These are phyloP conservation scores for Synanthedon formicaeformis DNA, from an alignment of 2,888 invertebrate genomes.

Conservation along the genomic window DNA sequence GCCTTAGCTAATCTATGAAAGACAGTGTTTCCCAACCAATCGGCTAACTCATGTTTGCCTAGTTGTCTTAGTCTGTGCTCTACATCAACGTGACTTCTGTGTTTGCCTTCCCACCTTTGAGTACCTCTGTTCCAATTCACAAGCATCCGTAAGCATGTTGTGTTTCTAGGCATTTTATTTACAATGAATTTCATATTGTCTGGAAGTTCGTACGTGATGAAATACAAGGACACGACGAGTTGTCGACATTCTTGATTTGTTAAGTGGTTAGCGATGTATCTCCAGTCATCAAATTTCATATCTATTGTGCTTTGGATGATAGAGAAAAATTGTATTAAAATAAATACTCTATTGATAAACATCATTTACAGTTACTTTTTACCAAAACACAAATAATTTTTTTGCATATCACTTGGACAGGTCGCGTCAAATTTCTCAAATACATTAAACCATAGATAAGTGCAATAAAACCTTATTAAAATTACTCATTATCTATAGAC, in stretches of 20 bases:
- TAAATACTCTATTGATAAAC: too few species aligned
- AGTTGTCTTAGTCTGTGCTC: constrained; percentile 70
- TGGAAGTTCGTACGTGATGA: constrained; percentile 33
- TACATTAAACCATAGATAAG: too few species aligned
- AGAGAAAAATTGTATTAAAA: too few species aligned
- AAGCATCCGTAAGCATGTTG: constrained; percentile 68
- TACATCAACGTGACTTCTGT: constrained; percentile 68
- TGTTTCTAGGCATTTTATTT: constrained; percentile 53
- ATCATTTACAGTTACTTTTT: too few species aligned
- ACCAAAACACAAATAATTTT: too few species aligned
- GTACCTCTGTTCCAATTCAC: constrained; percentile 67
- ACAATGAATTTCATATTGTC: constrained; percentile 21
- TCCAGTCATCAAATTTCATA: constrained; percentile 27
- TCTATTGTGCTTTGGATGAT: constrained; percentile 24
- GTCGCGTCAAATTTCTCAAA: too few species aligned
- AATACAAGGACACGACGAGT: constrained; percentile 71
- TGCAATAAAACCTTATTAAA: too few species aligned
- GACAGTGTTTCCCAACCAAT: constrained; percentile 71
- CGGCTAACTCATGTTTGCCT: constrained; percentile 66
- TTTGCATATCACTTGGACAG: too few species aligned
- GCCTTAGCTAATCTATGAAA: constrained; percentile 67
- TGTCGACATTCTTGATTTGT: constrained; percentile 67
- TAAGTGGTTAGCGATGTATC: constrained; percentile 69
- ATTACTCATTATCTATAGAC: too few species aligned
- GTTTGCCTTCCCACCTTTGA: constrained; percentile 55